Base-by-base conservation (phyloP, 2,797 vertebrate species). In the Sparidentex hasta region DNA sequence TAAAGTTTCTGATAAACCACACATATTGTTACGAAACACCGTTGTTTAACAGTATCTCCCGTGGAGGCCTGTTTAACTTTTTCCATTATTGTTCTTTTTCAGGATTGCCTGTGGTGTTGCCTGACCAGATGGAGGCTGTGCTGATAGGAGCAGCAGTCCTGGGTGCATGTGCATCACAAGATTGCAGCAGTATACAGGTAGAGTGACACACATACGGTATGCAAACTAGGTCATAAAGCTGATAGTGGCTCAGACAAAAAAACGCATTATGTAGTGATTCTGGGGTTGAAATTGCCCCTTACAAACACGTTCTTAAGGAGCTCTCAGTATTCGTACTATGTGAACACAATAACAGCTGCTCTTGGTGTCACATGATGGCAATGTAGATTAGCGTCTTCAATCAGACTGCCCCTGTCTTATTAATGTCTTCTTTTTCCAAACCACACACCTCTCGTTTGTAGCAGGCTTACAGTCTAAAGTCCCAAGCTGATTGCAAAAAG, bases 141-240 rank as follows among this genome's bases (percentile, higher is more conserved):
- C 88, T 99, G 69, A 93, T 99, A 71, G 98, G 98, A 43, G 97
- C 98, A 80, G 97, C 98, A 73, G 87, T 98, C 83, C 95, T 99
- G 74, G 97, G 97, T 82, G 98, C 97, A 27, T 98, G 96, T 91
- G 98, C 98, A 47, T 99, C 98, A 20, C 94, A 89, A 55, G 97
- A 98, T 88, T 97, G 96, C 88, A 56, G 87, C 75, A 96, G 95
- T 23, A 95, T 99, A 77, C 96, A 97, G 97, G 98, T 99, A 95
- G 29, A 71, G 20, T 56, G 33, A 48, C 63, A 71, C 71, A 62
- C 21, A 27, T 2, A 23, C 48, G 33, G 23, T 5, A 1, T 57
- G 11, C 43, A 25, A 44, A 51, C 27, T 18, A 17, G 20, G 21
- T 29, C 48, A 29, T 33, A 21, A 54, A 18, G 21, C 4, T 17